Evolutionary conservation across 2,113 vertebrate genomes (phyloP), one percentile per base, ranked within the genome.

Genomic region (Haemorhous mexicanus): DNA sequence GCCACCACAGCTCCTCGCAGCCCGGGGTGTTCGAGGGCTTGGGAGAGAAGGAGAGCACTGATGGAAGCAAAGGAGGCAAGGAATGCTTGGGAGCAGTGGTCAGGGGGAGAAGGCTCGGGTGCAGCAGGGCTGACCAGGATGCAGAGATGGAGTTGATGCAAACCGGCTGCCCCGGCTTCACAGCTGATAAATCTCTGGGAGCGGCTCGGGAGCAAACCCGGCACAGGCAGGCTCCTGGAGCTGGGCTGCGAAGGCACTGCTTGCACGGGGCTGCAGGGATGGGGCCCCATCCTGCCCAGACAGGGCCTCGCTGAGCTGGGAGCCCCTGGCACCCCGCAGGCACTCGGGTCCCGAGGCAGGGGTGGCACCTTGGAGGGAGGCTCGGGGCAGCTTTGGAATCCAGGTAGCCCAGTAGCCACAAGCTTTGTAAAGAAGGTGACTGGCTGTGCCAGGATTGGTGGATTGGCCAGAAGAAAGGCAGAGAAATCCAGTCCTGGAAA

Each of bases 11-110:
- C 53, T 78, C 7, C 0, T 19, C 13, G 2, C 86, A 82, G 84
- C 30, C 89, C 81, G 87, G 93, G 81, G 56, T 91, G 84, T 87
- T 84, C 58, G 19, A 91, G 87, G 69, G 84, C 74, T 93, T 19
- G 41, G 66, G 39, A 6, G 4, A 82, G 78, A 50, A 50, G 58
- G 62, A 66, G 49, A 90, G 30, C 66, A 18, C 49, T 6, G 70
- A 10, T 84, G 93, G 67, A 44, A 93, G 49, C 30, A 72, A 84
- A 77, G 61, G 56, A 75, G 52, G 41, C 53, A 56, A 87, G 62
- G 68, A 95, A 55, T 24, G 32, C n/a, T 72, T 13, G 32, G 62
- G 21, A 19, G 84, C 77, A 56, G 15, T 1, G 18, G 26, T 16
- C 41, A 68, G 70, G 58, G 17, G 58, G 66, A 94, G 87, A 56